Percentiles rank a stretch among this genome's conserved stretches.
These are phyloP conservation scores for Catagonus wagneri DNA, from an alignment of 2,113 vertebrate species.

Conservation along the genomic window DNA sequence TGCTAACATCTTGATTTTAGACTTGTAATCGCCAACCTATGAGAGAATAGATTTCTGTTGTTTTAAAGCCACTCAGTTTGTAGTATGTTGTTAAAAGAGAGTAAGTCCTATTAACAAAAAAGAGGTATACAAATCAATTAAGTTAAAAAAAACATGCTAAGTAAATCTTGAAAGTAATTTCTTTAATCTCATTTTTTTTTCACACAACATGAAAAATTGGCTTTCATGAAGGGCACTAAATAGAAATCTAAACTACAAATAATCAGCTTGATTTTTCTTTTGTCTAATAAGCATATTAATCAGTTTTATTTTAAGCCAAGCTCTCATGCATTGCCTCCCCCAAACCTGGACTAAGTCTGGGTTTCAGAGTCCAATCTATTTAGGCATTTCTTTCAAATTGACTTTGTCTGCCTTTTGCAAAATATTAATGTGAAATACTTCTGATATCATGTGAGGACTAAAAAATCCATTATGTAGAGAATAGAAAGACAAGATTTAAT, in stretches of 20 bases:
- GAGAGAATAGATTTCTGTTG: not conserved
- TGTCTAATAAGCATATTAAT: not conserved
- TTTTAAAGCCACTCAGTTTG: not conserved
- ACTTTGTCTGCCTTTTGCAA: slow-evolving; percentile 12
- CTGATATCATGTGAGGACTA: not conserved
- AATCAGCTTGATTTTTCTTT: not conserved
- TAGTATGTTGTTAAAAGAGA: not conserved
- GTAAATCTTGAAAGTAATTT: not conserved
- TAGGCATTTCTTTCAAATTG: not conserved
- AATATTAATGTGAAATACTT: not conserved
- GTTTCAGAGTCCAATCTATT: not conserved
- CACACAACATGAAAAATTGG: not conserved
- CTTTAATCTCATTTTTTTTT: not conserved
- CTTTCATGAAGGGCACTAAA: not conserved
- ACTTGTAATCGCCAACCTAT: not conserved
- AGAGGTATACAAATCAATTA: too few relatives aligned
- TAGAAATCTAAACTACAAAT: not conserved
- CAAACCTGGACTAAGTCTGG: not conserved
- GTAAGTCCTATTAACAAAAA: too few relatives aligned
- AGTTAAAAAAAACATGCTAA: not conserved
- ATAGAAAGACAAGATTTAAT: not conserved
- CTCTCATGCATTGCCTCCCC: not conserved
- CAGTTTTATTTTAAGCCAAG: not conserved
- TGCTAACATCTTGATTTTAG: not conserved
- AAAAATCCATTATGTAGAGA: slow-evolving; percentile 41